Conservation (phyloP, 1,140 invertebrate genomes). For the Drosophila kikkawai region DNA sequence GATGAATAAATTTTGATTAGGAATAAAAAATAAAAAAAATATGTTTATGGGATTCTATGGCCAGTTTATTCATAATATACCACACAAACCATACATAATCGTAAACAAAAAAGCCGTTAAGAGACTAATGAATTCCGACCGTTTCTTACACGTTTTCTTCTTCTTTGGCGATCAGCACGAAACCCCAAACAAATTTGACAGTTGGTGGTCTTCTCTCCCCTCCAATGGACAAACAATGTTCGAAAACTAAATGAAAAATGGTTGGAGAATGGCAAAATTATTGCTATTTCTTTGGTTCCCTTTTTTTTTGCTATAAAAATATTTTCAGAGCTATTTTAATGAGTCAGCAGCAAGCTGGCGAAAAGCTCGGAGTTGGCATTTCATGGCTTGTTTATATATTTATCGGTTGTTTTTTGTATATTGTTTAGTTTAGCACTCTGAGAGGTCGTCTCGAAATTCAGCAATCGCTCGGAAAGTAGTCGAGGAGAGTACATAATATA, state of each 20-base stretch:
- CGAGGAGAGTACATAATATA: conserved; percentile 33
- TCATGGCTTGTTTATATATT: conserved; percentile 34
- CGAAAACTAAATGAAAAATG: conserved; percentile 63
- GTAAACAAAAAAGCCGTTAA: conserved; percentile 73
- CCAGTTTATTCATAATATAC: conserved; percentile 30
- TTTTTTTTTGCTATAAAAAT: conserved; percentile 31
- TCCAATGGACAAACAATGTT: conserved; percentile 35
- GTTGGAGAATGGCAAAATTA: conserved; percentile 33
- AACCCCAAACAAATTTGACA: conserved; percentile 33
- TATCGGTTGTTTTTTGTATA: conserved; percentile 8
- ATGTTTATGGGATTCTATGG: conserved; percentile 34
- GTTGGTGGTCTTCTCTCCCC: conserved; percentile 31
- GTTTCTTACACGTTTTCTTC: conserved; percentile 58
- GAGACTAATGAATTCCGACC: conserved; percentile 66
- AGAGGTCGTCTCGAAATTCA: conserved; percentile 66
- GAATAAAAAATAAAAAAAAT: conserved; percentile 6
- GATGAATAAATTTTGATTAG: conserved; percentile 73
- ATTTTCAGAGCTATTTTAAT: conserved; percentile 69
- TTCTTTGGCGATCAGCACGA: conserved; percentile 1
- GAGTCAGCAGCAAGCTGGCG: conserved; percentile 64
- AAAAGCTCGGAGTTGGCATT: conserved; percentile 41
- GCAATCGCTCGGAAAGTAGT: conserved; percentile 49
- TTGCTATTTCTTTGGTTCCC: conserved; percentile 1
- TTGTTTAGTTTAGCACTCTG: conserved; percentile 48
- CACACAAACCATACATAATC: conserved; percentile 39